These are phyloP conservation scores for Pteria penguin DNA, from an alignment of 2,888 invertebrate genomes.

Conservation along the genomic window DNA sequence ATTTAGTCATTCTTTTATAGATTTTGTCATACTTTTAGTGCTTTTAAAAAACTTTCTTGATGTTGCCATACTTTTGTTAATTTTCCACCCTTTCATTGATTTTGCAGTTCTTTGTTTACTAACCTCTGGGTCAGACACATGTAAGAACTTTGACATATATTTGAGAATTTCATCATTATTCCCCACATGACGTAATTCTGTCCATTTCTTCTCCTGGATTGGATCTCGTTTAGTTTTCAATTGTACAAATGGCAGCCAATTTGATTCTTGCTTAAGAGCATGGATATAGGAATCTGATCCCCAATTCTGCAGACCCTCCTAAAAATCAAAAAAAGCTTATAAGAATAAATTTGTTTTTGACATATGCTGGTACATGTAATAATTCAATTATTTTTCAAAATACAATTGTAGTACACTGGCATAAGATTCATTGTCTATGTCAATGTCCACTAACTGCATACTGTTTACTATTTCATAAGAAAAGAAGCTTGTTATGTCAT, in stretches of 20 bases:
- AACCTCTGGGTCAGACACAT: slow-evolving; percentile 76
- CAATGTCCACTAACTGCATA: too few species aligned
- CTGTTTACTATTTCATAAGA: too few species aligned
- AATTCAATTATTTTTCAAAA: background rate
- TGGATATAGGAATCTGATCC: slow-evolving; percentile 74
- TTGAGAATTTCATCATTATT: slow-evolving; percentile 76
- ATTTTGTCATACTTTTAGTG: too few species aligned
- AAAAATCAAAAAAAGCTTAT: background rate
- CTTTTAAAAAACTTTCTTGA: too few species aligned
- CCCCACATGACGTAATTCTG: slow-evolving; percentile 69
- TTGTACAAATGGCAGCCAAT: slow-evolving; percentile 75
- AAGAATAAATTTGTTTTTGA: background rate
- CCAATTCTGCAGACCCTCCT: slow-evolving; percentile 74
- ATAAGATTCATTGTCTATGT: too few species aligned
- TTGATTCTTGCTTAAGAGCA: slow-evolving; percentile 76
- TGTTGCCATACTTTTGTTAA: too few species aligned
- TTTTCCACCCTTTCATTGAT: too few species aligned
- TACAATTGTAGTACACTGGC: too few species aligned
- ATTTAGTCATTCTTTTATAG: too few species aligned
- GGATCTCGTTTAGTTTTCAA: slow-evolving; percentile 73
- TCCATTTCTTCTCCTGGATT: slow-evolving; percentile 73
- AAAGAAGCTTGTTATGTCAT: too few species aligned
- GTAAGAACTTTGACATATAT: slow-evolving; percentile 73
- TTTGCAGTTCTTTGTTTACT: too few species aligned
- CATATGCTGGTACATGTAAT: background rate